A percentile compares a stretch with the other conserved stretches of the same genome.
These are phyloP conservation scores for Brachionus asplanchnoidis DNA, from an alignment of 1,140 invertebrate genomes.

Conservation along the genomic window DNA sequence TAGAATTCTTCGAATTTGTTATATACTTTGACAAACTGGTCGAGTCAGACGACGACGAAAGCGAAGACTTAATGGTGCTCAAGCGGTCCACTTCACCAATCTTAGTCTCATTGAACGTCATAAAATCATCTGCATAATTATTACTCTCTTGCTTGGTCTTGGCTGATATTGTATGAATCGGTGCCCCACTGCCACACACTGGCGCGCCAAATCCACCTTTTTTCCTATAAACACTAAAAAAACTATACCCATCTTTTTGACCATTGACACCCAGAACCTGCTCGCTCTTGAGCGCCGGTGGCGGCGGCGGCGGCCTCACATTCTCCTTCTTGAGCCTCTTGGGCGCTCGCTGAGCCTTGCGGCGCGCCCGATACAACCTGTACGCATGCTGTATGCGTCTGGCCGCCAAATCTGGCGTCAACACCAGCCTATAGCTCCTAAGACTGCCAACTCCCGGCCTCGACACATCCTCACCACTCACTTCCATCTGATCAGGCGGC, in stretches of 20 bases:
- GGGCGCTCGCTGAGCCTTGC: not conserved
- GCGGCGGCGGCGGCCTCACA: not conserved
- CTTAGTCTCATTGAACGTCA: not conserved
- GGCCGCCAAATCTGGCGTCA: conserved; percentile 17
- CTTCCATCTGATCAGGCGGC: not conserved
- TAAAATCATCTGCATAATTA: conserved; percentile 20
- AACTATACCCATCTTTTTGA: not conserved
- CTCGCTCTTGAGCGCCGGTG: not conserved
- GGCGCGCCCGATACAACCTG: not conserved
- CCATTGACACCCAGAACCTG: not conserved
- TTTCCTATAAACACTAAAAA: conserved; percentile 7
- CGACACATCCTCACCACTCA: not conserved
- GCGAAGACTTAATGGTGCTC: not conserved
- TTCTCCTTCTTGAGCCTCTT: not conserved
- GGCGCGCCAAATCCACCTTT: not conserved
- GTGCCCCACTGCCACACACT: not conserved
- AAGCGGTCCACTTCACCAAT: not conserved
- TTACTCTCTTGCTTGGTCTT: not conserved
- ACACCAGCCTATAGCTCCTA: not conserved
- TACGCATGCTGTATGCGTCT: conserved; percentile 10
- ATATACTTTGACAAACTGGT: conserved; percentile 39
- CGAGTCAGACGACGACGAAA: not conserved
- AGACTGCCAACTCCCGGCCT: not conserved
- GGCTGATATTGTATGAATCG: not conserved
- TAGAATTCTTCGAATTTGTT: not conserved